Base-by-base conservation (phyloP, 2,888 invertebrate species). In the Dryocosmus kuriphilus region DNA sequence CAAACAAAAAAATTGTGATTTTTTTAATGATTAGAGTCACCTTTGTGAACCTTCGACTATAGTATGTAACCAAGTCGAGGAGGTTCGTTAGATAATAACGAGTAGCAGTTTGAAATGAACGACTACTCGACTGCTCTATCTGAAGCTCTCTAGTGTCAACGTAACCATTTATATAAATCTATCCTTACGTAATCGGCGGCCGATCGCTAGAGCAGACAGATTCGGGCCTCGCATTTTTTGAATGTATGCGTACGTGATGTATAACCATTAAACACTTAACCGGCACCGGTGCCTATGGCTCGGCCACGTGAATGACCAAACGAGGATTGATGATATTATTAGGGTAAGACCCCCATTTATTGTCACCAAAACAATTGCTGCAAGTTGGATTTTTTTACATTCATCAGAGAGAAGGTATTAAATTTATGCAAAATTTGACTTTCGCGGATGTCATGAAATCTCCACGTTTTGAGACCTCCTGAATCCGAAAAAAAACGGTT, bases 131-230 rank as follows among this genome's bases (percentile, higher is more conserved):
- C 74, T 81, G 82, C 80, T 82, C 79, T 80, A 80, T 80, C 80
- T 81, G 80, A 81, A 81, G 80, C 82, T 82, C 82, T 80, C 81
- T 86, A 85, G 90, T 91, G 91, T 91, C 91, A 91, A 91, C 91
- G 91, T 91, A 91, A 91, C 91, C 91, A 90, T 91, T 91, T 91
- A 91, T 91, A 91, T 91, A 91, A 90, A 91, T 91, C 88, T 88
- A 89, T 88, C 89, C 87, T 90, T 90, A 87, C 88, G 89, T 86
- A 90, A 90, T 88, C 86, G 84, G 82, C 86, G 86, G 85, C 85
- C 86, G 88, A 90, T 90, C 87, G 86, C 86, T 82, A 84, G 84
- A 83, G 84, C 80, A 83, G 82, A 83, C 81, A 86, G 82, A 85
- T 77, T 77, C 75, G 63, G 80, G 74, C 78, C 79, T 80, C 75